Base-by-base conservation (phyloP, 2,797 vertebrate genomes). In the Macroramphosus scolopax region DNA sequence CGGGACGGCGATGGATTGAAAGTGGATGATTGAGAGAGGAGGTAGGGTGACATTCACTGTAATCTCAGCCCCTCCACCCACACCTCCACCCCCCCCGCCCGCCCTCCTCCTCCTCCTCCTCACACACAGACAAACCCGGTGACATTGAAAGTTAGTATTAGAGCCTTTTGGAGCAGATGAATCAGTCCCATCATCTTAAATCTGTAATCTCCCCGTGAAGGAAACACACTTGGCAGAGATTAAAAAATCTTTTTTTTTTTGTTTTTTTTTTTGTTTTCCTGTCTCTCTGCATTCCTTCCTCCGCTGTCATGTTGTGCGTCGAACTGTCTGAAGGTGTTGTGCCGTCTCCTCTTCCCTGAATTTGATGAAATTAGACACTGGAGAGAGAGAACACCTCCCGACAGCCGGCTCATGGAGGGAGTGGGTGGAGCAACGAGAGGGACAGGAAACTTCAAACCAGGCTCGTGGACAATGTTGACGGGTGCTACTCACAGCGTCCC, bases 1-100 rank as follows among this genome's bases (percentile, higher is more conserved):
- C 29, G 62, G 57, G 77, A 83, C 46, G 41, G 72, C 73, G 63
- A 86, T 84, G 78, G 84, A 86, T 88, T 87, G 85, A 83, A 84
- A 87, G 81, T 65, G 78, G 80, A 85, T 86, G 87, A 88, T 86
- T 88, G 87, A 87, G 80, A 83, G 82, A 82, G 82, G 78, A 81
- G 82, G 75, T 68, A 69, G 81, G 83, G 81, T 88, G 85, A 86
- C 84, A 86, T 87, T 87, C 81, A 81, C 72, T 75, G 81, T 86
- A 82, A 86, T 84, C 82, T 80, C 76, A 58, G 61, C 57, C 55
- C 58, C 69, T 60, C 35, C 41, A 17, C 34, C 33, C 35, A 9
- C 32, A 22, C 26, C 17, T 37, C 44, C 35, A 15, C 36, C 29
- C 72, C 54, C 1, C 51, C 73, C n/a, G n/a, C n/a, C n/a, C n/a